Evolutionary conservation across 2,888 invertebrate genomes (phyloP), one percentile per base, ranked within the genome.

Genomic region (Tanytarsus gracilentus): DNA sequence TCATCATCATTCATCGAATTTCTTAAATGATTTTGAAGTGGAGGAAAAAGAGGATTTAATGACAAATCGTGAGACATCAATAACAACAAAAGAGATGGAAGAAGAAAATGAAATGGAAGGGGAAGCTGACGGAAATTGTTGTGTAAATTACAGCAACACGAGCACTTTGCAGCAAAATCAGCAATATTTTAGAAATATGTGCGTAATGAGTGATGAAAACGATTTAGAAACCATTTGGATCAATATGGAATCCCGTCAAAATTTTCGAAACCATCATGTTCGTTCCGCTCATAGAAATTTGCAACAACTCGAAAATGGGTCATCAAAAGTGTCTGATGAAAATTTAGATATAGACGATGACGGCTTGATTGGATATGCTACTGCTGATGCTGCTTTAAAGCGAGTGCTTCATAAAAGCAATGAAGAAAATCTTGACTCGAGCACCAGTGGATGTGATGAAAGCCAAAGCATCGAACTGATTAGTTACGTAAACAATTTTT

Each of bases 401-500:
- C 30, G 9, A 30, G 16, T 18, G n/a, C 44, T 5, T 49, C n/a
- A 21, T 23, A 14, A 5, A 8, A 30, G 7, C 30, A 11, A 30
- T 30, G 48, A 48, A 48, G 9, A 8, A 11, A 8, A 8, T 30
- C 7, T 26, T 26, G 21, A 26, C 16, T 16, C 18, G 4, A n/a
- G n/a, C n/a, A n/a, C n/a, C n/a, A n/a, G n/a, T n/a, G n/a, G n/a
- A n/a, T n/a, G n/a, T n/a, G n/a, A n/a, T n/a, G 18, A 44, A 23
- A 44, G 18, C 8, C 44, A 44, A 44, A 58, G 66, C 49, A 65
- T 65, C 63, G 68, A 69, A 51, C 61, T 72, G 61, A 63, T 69
- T 33, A 69, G 67, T 65, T 73, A 82, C 61, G 84, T 86, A 74
- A 91, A 91, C 75, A 87, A 88, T 71, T 93, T 92, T 74, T 86